Percentiles rank a stretch among this genome's conserved stretches.
Evolutionary conservation across 2,113 vertebrate genomes (phyloP).

Genomic region (Balaenoptera acutorostrata): DNA sequence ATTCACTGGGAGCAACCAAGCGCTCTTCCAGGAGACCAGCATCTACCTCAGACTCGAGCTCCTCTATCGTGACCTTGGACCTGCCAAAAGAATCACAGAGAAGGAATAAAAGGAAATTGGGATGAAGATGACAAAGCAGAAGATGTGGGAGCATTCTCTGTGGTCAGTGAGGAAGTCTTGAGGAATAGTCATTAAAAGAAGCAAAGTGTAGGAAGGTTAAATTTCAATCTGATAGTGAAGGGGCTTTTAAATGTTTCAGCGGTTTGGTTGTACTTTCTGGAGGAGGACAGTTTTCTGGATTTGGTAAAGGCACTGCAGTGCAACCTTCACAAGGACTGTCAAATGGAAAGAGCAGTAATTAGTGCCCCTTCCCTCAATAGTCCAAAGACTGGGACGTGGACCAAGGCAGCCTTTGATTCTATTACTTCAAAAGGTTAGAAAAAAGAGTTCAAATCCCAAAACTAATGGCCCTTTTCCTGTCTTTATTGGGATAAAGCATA

Average conservation of each 20-base stretch:
- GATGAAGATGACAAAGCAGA: not conserved
- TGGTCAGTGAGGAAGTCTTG: slow-evolving; percentile 89
- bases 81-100: not conserved
- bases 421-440: slow-evolving; percentile 77
- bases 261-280: slow-evolving; percentile 78
- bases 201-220: slow-evolving; percentile 84
- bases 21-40: not conserved
- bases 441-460: slow-evolving; percentile 65
- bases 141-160: slow-evolving; percentile 75
- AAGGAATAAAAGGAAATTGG: not conserved
- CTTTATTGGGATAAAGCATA: not conserved
- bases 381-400: slow-evolving; percentile 68
- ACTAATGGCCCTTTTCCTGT: slow-evolving; percentile 79
- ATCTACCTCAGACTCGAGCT: not conserved
- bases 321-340: slow-evolving; percentile 81
- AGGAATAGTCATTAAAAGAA: slow-evolving; percentile 90
- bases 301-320: slow-evolving; percentile 82
- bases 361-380: slow-evolving; percentile 70
- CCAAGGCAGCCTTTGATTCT: slow-evolving; percentile 75
- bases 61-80: not conserved
- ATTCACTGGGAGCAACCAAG: not conserved
- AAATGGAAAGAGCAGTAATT: slow-evolving; percentile 82
- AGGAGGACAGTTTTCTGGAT: slow-evolving; percentile 76
- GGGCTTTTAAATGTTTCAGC: slow-evolving; percentile 90
- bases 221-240: slow-evolving; percentile 80